Evolutionary conservation across 2,888 invertebrate species (phyloP).

Genomic region (Tetrapedia diversipes): DNA sequence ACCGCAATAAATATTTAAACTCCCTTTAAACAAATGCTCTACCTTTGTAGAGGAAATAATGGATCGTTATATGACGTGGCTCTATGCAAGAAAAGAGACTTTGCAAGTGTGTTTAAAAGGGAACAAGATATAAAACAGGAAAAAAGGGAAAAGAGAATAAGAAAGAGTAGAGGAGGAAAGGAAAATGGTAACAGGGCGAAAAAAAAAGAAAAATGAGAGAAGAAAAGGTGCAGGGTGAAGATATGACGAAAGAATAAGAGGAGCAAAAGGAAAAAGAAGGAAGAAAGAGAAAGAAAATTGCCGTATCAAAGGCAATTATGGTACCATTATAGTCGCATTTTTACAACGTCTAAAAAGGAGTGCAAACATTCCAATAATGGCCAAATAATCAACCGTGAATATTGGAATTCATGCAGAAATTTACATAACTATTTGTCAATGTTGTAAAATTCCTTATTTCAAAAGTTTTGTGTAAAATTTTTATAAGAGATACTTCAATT

Average conservation of each 20-base stretch:
- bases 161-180: neutral
- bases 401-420: neutral
- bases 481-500: too few relatives aligned
- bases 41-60: too few relatives aligned
- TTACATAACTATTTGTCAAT: neutral
- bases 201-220: neutral
- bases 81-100: neutral
- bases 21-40: too few relatives aligned
- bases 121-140: neutral
- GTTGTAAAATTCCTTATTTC: too few relatives aligned
- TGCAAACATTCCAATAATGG: too few relatives aligned
- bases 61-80: too few relatives aligned
- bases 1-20: too few relatives aligned
- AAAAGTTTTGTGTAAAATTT: too few relatives aligned
- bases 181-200: neutral
- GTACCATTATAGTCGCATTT: neutral
- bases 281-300: neutral
- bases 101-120: neutral
- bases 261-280: neutral
- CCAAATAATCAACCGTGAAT: neutral
- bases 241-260: neutral
- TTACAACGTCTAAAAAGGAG: neutral
- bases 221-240: neutral
- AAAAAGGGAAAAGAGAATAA: neutral
- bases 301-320: conserved; percentile 6